A percentile compares a stretch with the other conserved stretches of the same genome.
Evolutionary conservation across 1,140 invertebrate genomes (phyloP).

Genomic region (Polypedilum pembai): DNA sequence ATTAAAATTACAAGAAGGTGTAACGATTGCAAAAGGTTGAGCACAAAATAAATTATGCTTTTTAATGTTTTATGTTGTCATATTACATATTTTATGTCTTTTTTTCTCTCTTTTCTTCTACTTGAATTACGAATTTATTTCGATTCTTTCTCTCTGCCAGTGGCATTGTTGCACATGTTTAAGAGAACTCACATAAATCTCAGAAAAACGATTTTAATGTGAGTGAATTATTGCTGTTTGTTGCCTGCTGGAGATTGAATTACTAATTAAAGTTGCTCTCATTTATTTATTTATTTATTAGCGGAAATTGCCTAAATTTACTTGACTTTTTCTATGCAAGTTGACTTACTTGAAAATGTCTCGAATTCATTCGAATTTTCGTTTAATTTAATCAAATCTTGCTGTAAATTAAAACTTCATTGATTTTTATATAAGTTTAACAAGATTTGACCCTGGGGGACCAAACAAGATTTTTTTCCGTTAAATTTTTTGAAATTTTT

Average conservation of each 20-base stretch:
- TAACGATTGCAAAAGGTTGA: not conserved
- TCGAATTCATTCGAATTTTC: too few relatives aligned
- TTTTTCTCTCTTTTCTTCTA: too few relatives aligned
- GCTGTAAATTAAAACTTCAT: too few relatives aligned
- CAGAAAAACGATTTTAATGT: not conserved
- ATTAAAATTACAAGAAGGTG: slow-evolving; percentile 18
- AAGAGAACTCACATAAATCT: slow-evolving; percentile 1
- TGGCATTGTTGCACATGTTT: slow-evolving; percentile 3
- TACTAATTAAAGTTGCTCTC: not conserved
- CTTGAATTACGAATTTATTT: not conserved
- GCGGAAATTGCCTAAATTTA: too few relatives aligned
- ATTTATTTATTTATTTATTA: not conserved
- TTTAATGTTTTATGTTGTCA: slow-evolving; percentile 19
- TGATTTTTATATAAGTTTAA: too few relatives aligned
- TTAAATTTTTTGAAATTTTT: too few relatives aligned
- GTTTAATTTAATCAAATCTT: too few relatives aligned
- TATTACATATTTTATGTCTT: not conserved
- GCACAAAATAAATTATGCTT: slow-evolving; percentile 6
- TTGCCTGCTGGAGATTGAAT: not conserved
- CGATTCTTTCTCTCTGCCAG: not conserved
- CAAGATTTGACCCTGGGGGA: too few relatives aligned
- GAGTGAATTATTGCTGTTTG: not conserved
- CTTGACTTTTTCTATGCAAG: too few relatives aligned
- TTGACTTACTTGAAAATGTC: too few relatives aligned
- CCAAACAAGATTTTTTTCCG: too few relatives aligned